Evolutionary conservation across 2,797 vertebrate genomes (phyloP), one percentile per base, ranked within the genome.

Genomic region (Ataeniobius toweri): DNA sequence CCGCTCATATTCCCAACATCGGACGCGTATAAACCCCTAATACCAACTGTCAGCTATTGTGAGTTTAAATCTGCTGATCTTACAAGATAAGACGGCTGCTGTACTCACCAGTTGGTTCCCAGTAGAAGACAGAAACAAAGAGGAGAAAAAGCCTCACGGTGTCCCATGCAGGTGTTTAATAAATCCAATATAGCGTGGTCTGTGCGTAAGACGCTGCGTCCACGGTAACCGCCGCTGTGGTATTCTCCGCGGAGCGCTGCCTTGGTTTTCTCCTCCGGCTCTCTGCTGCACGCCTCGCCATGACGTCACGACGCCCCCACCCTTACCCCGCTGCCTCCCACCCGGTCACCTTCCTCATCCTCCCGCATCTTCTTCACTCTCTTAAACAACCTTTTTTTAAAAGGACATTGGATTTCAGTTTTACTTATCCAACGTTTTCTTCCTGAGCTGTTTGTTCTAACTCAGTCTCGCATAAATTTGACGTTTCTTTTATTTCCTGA

Each of bases 131-230:
- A 79, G 72, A 73, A 72, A 77, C 86, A 79, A 84, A 74, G 67
- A 0, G 16, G 67, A 1, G 12, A 70, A 55, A 83, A 84, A 87
- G 76, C 81, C 73, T 93, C 85, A 93, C 88, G 75, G 73, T 86
- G 81, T 92, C 93, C 94, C 95, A 95, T 95, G 86, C 93, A 92
- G 90, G 83, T 92, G 91, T 76, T 81, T 69, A 88, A 90, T 94
- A 94, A 91, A 93, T 95, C 94, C 95, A 94, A 83, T 80, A 48
- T 83, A 70, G 88, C 80, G 78, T 81, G 77, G 74, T 80, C 76
- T 85, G 83, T 78, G 88, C 83, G 80, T 85, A 80, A 86, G 46
- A 88, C 73, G 93, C 89, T 86, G 91, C 82, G 89, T 89, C 90
- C 85, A 83, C 83, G 78, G 88, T 88, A 89, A 89, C 91, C 87